Evolutionary conservation across 2,797 vertebrate species (phyloP).

Genomic region (Orientallactaga sibirica): DNA sequence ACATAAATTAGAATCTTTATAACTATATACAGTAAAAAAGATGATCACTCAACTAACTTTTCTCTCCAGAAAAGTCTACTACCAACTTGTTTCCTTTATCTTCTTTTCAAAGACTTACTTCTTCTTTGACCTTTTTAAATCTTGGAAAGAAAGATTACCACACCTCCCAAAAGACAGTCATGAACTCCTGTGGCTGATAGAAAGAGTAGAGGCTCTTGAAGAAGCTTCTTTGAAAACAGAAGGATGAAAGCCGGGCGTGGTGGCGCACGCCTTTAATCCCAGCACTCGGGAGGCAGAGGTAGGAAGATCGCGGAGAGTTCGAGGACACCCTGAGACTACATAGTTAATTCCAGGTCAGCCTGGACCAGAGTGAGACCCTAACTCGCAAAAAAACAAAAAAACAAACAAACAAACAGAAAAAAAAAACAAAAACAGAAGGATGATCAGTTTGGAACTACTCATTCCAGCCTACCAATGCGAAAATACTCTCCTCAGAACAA

Average conservation of each 20-base stretch:
- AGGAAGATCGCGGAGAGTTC: too few relatives aligned
- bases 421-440: neutral
- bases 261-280: too few relatives aligned
- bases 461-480: neutral
- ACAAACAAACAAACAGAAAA: too few relatives aligned
- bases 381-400: too few relatives aligned
- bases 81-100: neutral
- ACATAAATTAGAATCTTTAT: conserved; percentile 17
- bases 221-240: neutral
- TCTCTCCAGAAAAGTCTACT: neutral
- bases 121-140: neutral
- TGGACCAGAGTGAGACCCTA: too few relatives aligned
- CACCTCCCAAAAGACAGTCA: neutral
- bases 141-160: neutral
- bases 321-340: too few relatives aligned
- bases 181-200: neutral
- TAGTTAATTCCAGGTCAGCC: too few relatives aligned
- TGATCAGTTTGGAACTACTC: neutral
- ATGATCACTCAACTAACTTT: neutral
- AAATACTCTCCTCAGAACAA: neutral
- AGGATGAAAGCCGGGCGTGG: neutral
- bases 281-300: too few relatives aligned
- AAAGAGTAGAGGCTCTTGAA: neutral
- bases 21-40: neutral
- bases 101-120: conserved; percentile 5